Evolutionary conservation across 2,797 vertebrate species (phyloP).

Genomic region (Syndactyla subalaris): DNA sequence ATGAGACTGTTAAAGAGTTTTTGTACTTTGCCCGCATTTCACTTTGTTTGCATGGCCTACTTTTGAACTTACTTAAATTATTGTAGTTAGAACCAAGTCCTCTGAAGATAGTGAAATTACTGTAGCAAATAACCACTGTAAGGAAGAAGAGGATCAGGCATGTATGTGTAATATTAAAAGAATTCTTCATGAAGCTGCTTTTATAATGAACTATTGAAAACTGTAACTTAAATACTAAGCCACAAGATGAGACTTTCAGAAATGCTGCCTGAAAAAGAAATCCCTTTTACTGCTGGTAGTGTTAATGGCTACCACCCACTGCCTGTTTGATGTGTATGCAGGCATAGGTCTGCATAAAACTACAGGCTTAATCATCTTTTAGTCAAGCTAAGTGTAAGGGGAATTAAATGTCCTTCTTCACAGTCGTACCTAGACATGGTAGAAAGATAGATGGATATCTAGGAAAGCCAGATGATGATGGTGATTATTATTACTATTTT

Average conservation of each 20-base stretch:
- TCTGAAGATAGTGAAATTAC: constrained; percentile 35
- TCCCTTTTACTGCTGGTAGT: not conserved
- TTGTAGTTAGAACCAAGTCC: not conserved
- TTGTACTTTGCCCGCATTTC: not conserved
- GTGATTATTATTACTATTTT: not conserved
- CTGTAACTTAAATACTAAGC: not conserved
- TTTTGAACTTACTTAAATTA: constrained; percentile 47
- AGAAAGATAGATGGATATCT: not conserved
- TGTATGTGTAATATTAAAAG: not conserved
- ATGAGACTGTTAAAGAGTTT: constrained; percentile 12
- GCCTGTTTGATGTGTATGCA: accelerated
- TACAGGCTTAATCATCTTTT: not conserved
- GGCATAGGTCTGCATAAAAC: not conserved
- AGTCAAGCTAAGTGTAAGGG: not conserved
- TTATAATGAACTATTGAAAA: not conserved
- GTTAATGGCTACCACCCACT: not conserved
- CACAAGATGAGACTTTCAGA: not conserved
- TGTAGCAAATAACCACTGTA: not conserved
- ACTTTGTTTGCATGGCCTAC: constrained; percentile 14
- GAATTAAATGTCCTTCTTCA: not conserved
- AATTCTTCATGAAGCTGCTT: not conserved
- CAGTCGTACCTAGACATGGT: not conserved
- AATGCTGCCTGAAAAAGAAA: not conserved
- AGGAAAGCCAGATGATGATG: not conserved
- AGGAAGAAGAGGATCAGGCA: not conserved